Evolutionary conservation across 1,140 invertebrate genomes (phyloP).

Genomic region (Caerostris extrusa): DNA sequence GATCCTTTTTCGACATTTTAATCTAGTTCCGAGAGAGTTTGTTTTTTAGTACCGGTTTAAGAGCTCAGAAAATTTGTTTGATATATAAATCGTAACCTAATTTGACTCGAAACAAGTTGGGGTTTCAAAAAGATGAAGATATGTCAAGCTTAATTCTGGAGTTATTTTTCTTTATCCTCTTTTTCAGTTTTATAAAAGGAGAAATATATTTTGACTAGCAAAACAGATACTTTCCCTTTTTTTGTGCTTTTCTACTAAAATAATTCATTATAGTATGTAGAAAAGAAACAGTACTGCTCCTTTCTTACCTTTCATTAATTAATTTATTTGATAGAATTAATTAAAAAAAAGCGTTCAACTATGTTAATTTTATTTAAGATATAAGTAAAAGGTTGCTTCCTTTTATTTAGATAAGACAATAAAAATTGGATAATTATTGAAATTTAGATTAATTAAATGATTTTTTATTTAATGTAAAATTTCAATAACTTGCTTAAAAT

Average conservation of each 20-base stretch:
- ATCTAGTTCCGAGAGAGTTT: constrained; percentile 44
- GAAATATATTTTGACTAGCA: not conserved
- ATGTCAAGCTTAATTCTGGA: not conserved
- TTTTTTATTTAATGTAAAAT: too few relatives aligned
- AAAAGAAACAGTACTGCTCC: not conserved
- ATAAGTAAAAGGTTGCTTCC: too few relatives aligned
- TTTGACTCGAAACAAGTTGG: not conserved
- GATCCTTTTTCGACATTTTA: too few relatives aligned
- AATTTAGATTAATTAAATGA: too few relatives aligned
- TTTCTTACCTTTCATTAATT: too few relatives aligned
- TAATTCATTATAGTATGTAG: not conserved
- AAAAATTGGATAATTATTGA: too few relatives aligned
- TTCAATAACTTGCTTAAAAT: too few relatives aligned
- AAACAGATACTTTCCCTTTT: not conserved
- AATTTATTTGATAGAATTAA: too few relatives aligned
- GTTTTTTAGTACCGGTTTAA: constrained; percentile 21
- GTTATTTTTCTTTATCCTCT: not conserved
- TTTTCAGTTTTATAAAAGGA: not conserved
- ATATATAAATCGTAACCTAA: constrained; percentile 57
- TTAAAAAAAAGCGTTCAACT: too few relatives aligned
- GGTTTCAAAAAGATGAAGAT: not conserved
- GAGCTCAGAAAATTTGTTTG: constrained; percentile 27
- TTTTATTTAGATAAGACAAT: too few relatives aligned
- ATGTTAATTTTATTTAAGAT: too few relatives aligned
- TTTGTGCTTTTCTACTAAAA: not conserved